Evolutionary conservation across 2,113 vertebrate genomes (phyloP).

Genomic region (Tiliqua scincoides): DNA sequence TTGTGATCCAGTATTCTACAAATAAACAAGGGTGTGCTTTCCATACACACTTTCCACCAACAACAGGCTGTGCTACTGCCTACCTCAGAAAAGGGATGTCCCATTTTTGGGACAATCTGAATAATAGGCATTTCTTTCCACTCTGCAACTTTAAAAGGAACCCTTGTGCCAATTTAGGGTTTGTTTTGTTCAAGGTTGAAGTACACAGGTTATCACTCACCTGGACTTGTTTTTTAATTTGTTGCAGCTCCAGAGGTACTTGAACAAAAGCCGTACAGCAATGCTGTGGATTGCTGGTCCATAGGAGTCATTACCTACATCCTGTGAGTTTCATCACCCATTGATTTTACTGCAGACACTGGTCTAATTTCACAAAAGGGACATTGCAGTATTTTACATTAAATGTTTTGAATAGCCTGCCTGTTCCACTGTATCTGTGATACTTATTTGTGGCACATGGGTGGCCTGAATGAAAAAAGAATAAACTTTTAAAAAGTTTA

Average conservation of each 20-base stretch:
- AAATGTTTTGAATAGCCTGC: background rate
- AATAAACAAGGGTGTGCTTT: background rate
- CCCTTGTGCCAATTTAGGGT: background rate
- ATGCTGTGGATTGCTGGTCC: slow-evolving; percentile 97
- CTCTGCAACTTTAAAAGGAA: background rate
- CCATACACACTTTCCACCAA: background rate
- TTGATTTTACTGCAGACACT: background rate
- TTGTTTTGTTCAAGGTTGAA: background rate
- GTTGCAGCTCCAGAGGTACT: slow-evolving; percentile 90
- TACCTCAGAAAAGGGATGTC: background rate
- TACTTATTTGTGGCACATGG: background rate
- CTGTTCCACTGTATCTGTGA: background rate
- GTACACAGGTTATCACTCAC: background rate
- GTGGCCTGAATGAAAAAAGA: background rate
- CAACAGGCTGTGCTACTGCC: background rate
- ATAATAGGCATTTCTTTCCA: background rate
- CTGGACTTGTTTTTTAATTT: slow-evolving; percentile 22
- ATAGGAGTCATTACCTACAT: slow-evolving; percentile 97
- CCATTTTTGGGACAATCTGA: background rate
- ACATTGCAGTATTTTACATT: background rate
- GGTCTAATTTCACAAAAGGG: background rate
- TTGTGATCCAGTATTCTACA: background rate
- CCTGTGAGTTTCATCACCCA: slow-evolving; percentile 81
- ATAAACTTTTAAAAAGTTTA: background rate
- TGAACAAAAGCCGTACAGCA: slow-evolving; percentile 93